Evolutionary conservation across 2,797 vertebrate genomes (phyloP).

Genomic region (Geotrypetes seraphini): DNA sequence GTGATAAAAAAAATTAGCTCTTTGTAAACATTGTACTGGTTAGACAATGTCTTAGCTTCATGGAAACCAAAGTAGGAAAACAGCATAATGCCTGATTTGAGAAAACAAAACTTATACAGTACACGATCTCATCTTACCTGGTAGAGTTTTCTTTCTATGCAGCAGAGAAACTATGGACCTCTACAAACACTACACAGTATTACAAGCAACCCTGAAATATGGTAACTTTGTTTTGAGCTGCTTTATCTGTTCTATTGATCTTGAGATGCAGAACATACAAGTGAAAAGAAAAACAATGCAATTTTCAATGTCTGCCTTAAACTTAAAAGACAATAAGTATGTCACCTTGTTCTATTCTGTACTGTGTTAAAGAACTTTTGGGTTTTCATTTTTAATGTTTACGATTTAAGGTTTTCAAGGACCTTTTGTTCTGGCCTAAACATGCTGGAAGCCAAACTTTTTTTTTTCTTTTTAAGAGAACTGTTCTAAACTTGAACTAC

Average conservation of each 20-base stretch:
- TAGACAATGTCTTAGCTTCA: too few relatives aligned
- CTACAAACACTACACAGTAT: conserved; percentile 5
- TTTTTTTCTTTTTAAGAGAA: conserved; percentile 35
- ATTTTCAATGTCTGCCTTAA: conserved; percentile 67
- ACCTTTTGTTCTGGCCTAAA: conserved; percentile 35
- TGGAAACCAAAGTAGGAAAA: conserved; percentile 16
- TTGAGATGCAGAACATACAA: conserved; percentile 15
- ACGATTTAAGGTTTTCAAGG: conserved; percentile 36
- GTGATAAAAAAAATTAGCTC: too few relatives aligned
- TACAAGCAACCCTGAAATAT: neutral
- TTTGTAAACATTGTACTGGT: too few relatives aligned
- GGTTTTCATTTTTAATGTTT: conserved; percentile 35
- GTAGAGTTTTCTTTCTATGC: conserved; percentile 55
- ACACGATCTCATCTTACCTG: too few relatives aligned
- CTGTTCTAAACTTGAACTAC: conserved; percentile 35
- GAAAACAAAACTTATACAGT: conserved; percentile 5
- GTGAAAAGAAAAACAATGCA: conserved; percentile 37
- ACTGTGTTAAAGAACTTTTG: conserved; percentile 14
- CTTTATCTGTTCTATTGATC: neutral
- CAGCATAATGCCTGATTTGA: neutral
- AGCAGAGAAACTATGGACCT: conserved; percentile 19
- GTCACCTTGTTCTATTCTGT: conserved; percentile 4
- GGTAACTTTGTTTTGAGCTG: neutral
- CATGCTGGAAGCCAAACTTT: conserved; percentile 60
- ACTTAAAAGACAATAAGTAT: conserved; percentile 30